Percentiles rank a stretch among this genome's conserved stretches.
Conservation (phyloP, 2,113 vertebrate species). For the Cottus gobio region DNA sequence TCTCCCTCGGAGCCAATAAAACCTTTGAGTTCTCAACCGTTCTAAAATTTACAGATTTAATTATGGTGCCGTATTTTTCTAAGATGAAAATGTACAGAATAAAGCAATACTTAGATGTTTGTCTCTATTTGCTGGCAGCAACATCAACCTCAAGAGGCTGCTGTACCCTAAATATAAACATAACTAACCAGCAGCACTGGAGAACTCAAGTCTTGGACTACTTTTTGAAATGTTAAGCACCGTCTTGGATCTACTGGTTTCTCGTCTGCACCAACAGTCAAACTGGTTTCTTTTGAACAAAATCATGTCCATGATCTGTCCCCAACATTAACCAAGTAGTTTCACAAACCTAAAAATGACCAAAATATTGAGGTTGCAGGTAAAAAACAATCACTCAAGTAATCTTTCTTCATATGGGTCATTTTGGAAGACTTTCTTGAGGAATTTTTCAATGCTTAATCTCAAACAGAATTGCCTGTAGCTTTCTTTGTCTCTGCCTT, state of each 20-base stretch:
- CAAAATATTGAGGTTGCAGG: background rate
- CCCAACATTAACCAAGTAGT: background rate
- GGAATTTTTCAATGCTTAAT: background rate
- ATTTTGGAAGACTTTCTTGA: background rate
- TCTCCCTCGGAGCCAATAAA: constrained; percentile 32
- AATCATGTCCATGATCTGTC: background rate
- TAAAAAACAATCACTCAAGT: background rate
- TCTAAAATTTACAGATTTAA: constrained; percentile 15
- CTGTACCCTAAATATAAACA: background rate
- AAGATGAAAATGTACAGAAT: constrained; percentile 4
- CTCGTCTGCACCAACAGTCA: too few relatives aligned
- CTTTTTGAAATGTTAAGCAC: background rate
- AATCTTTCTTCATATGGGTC: background rate
- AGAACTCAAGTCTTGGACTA: background rate
- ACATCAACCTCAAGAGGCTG: background rate
- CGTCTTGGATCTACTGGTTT: too few relatives aligned
- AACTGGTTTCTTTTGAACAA: background rate
- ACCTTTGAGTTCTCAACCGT: background rate
- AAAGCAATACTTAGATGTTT: background rate
- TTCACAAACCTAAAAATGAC: background rate
- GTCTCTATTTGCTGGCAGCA: constrained; percentile 4
- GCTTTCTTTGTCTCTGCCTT: background rate
- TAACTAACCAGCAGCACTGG: background rate
- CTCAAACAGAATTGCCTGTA: background rate
- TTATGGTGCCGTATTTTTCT: background rate